phyloP scores from a whole-genome alignment of 2,113 vertebrate species.

The Hippocampus guttulatus region DNA sequence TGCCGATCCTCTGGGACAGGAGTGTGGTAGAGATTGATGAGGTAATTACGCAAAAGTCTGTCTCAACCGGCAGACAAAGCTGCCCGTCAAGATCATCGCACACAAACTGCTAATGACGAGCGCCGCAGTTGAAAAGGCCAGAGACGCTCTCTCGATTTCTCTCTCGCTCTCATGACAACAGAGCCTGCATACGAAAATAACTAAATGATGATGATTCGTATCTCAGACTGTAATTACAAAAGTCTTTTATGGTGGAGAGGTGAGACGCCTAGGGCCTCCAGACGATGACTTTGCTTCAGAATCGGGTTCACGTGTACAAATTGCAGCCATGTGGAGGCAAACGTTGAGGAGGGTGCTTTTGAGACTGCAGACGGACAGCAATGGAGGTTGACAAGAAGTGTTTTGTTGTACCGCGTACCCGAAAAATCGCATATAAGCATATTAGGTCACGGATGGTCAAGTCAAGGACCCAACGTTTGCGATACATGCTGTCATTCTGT shows the following conservation, averaged over 20 bases:
- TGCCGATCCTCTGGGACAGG: conserved; percentile 44
- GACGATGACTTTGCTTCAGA: conserved; percentile 43
- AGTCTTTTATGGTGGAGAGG: conserved; percentile 41
- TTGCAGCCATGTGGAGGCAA: conserved; percentile 25
- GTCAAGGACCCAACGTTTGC: not conserved
- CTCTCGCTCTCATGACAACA: conserved; percentile 27
- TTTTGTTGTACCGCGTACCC: not conserved
- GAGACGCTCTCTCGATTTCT: conserved; percentile 32
- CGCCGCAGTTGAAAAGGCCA: conserved; percentile 40
- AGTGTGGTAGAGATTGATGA: conserved; percentile 51
- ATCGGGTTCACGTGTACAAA: conserved; percentile 45
- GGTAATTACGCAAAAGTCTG: conserved; percentile 59
- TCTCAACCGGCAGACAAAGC: conserved; percentile 55
- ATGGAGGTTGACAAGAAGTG: not conserved
- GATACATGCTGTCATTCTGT: not conserved
- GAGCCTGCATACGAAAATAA: conserved; percentile 37
- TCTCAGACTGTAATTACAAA: conserved; percentile 60
- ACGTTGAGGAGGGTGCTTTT: conserved; percentile 21
- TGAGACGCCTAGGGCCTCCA: conserved; percentile 26
- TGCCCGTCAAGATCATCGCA: conserved; percentile 53
- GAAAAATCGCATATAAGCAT: not conserved
- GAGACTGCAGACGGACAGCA: conserved; percentile 16
- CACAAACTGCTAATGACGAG: conserved; percentile 49
- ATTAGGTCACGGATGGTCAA: not conserved
- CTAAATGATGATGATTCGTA: conserved; percentile 55